Percentiles rank a stretch among this genome's conserved stretches.
These are phyloP conservation scores for Gymnoscelis rufifasciata DNA, from an alignment of 2,888 invertebrate genomes.

Conservation along the genomic window DNA sequence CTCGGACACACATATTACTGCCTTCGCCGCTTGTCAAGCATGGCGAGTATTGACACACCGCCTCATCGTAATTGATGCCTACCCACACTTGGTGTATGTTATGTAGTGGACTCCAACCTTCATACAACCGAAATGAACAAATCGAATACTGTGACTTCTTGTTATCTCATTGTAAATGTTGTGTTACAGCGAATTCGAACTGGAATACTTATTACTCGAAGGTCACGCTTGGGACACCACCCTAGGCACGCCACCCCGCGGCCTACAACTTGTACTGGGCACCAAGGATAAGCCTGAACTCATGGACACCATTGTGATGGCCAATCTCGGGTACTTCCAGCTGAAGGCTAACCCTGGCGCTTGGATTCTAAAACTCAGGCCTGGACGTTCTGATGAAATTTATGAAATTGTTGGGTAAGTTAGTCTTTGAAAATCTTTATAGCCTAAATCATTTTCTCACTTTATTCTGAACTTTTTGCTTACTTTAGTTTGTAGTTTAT, in stretches of 20 bases:
- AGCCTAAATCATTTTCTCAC: too few species aligned
- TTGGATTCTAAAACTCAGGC: slow-evolving; percentile 92
- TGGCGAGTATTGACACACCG: too few species aligned
- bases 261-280: slow-evolving; percentile 97
- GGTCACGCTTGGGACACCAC: slow-evolving; percentile 96
- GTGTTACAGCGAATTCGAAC: slow-evolving; percentile 90
- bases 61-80: too few species aligned
- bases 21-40: too few species aligned
- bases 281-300: slow-evolving; percentile 86
- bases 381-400: slow-evolving; percentile 96
- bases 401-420: slow-evolving; percentile 92
- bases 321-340: slow-evolving; percentile 97
- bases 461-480: too few species aligned
- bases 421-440: too few species aligned
- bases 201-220: slow-evolving; percentile 96
- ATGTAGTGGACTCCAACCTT: too few species aligned
- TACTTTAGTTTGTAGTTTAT: too few species aligned
- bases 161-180: background rate
- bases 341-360: slow-evolving; percentile 98
- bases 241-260: slow-evolving; percentile 95
- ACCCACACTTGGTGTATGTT: too few species aligned
- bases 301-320: slow-evolving; percentile 99
- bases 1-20: too few species aligned
- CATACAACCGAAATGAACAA: too few species aligned
- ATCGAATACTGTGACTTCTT: too few species aligned